phyloP scores from a whole-genome alignment of 2,888 invertebrate species.

The Spodoptera picta region DNA sequence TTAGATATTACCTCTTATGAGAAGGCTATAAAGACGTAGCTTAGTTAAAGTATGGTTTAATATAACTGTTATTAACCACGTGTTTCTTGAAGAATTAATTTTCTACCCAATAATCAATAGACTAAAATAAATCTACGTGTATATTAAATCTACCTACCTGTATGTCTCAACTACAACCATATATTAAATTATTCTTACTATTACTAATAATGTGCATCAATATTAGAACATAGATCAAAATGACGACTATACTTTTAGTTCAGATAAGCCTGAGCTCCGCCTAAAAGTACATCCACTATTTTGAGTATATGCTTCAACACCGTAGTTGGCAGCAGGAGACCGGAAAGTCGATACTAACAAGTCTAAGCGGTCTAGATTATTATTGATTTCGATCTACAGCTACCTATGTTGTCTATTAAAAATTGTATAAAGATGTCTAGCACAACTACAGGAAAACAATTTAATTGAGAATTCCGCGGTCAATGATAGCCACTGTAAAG shows the following conservation, averaged over 20 bases:
- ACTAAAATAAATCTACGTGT: constrained; percentile 52
- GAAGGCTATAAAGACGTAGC: constrained; percentile 17
- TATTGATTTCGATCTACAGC: constrained; percentile 42
- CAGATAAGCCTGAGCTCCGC: constrained; percentile 8
- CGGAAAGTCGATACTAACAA: constrained; percentile 33
- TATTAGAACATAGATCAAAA: constrained; percentile 42
- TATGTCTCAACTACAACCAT: constrained; percentile 69
- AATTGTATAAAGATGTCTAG: constrained; percentile 39
- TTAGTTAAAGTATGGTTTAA: constrained; percentile 12
- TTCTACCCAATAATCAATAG: constrained; percentile 47
- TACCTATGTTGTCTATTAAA: constrained; percentile 38
- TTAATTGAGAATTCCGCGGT: constrained; percentile 38
- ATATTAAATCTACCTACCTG: constrained; percentile 67
- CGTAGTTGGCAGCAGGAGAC: constrained; percentile 72
- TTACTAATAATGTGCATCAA: constrained; percentile 66
- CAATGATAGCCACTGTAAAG: constrained; percentile 24
- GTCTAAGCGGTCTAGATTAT: constrained; percentile 44
- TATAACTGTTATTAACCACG: constrained; percentile 39
- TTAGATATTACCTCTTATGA: constrained; percentile 1
- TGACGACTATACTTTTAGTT: constrained; percentile 27
- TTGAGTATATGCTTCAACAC: constrained; percentile 35
- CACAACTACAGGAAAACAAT: constrained; percentile 46
- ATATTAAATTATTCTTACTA: constrained; percentile 68
- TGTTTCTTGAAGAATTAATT: constrained; percentile 34
- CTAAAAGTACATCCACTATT: constrained; percentile 24